phyloP scores from a whole-genome alignment of 2,888 invertebrate species.

The Isoperla grammatica region DNA sequence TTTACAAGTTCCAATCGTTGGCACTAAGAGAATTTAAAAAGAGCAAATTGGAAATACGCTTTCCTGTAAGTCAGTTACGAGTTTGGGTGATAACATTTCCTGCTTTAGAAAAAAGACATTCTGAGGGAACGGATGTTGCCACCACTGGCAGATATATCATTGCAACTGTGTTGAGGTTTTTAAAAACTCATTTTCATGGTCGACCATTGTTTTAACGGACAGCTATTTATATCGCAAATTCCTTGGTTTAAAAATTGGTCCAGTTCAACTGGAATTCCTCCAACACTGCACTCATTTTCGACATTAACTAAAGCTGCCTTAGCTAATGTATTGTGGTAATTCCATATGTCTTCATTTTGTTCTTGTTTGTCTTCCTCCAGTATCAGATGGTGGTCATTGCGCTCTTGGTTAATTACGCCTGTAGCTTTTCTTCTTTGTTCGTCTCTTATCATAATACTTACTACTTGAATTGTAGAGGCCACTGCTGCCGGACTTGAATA shows the following conservation, averaged over 20 bases:
- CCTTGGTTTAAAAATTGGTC: constrained; percentile 5
- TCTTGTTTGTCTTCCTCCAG: not conserved
- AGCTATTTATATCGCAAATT: not conserved
- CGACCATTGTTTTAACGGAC: not conserved
- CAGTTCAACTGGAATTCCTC: constrained; percentile 1
- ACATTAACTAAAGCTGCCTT: not conserved
- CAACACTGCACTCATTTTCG: not conserved
- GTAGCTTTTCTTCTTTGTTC: not conserved
- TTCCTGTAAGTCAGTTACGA: constrained; percentile 7
- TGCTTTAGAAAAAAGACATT: constrained; percentile 9
- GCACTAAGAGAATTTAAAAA: not conserved
- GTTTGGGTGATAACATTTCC: constrained; percentile 7
- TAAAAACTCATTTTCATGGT: not conserved
- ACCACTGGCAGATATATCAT: constrained; percentile 9
- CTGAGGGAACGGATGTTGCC: constrained; percentile 11
- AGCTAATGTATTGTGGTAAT: not conserved
- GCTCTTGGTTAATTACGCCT: not conserved
- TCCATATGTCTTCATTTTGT: not conserved
- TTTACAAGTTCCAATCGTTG: constrained; percentile 1
- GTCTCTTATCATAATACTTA: constrained; percentile 18
- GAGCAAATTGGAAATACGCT: constrained; percentile 1
- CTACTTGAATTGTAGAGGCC: constrained; percentile 26
- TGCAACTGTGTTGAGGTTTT: not conserved
- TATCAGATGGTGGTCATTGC: not conserved
- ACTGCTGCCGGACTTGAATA: constrained; percentile 34